Conservation (phyloP, 2,797 vertebrate species). For the Cyprinodon diabolis region DNA sequence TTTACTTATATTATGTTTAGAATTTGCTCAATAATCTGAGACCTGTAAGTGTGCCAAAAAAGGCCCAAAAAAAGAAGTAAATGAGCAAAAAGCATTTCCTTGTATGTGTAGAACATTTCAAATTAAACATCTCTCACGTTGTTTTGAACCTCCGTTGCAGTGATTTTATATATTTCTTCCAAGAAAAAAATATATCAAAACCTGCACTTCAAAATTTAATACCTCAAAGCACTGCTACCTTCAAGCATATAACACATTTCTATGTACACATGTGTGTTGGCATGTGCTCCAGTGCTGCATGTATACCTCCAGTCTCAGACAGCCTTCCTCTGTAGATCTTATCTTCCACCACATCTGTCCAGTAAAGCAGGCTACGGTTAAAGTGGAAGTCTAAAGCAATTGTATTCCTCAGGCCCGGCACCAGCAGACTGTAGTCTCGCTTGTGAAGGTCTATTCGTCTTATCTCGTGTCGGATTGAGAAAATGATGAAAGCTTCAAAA, state of each 20-base stretch:
- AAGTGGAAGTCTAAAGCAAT: conserved; percentile 99
- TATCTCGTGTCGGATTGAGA: conserved; percentile 99
- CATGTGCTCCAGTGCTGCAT: neutral
- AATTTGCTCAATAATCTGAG: neutral
- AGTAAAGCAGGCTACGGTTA: conserved; percentile 94
- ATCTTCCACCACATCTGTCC: conserved; percentile 99
- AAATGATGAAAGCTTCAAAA: conserved; percentile 98
- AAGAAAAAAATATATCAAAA: conserved; percentile 23
- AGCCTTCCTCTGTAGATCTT: conserved; percentile 97
- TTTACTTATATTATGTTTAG: neutral
- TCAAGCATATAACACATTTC: conserved; percentile 24
- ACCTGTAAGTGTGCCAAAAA: neutral
- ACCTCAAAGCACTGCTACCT: conserved; percentile 19
- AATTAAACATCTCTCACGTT: conserved; percentile 31
- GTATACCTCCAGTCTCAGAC: conserved; percentile 91
- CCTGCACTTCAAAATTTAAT: conserved; percentile 12
- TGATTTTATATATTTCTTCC: neutral
- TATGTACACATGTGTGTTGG: neutral
- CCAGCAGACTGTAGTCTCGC: conserved; percentile 95
- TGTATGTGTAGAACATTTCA: conserved; percentile 4
- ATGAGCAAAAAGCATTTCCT: neutral
- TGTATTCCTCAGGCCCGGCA: conserved; percentile 95
- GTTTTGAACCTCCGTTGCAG: conserved; percentile 30
- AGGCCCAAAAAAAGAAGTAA: neutral
- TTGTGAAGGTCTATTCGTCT: conserved; percentile 98